phyloP scores from a whole-genome alignment of 2,113 vertebrate genomes.

The Malurus melanocephalus region DNA sequence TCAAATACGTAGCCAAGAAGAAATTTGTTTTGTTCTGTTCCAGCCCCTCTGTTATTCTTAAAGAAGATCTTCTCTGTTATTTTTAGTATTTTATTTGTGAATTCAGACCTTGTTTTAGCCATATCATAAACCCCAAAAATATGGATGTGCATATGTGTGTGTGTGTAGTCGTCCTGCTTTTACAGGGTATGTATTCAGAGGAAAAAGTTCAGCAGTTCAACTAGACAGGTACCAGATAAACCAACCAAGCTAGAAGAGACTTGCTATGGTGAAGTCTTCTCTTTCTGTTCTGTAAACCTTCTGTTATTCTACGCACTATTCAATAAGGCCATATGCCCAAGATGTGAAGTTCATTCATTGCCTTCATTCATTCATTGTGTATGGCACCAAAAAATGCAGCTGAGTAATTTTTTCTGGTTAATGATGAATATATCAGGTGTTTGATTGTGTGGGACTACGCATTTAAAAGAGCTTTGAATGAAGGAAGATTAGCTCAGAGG shows the following conservation, averaged over 20 bases:
- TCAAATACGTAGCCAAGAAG: not conserved
- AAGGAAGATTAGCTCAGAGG: conserved; percentile 30
- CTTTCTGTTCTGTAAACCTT: not conserved
- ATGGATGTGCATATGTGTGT: not conserved
- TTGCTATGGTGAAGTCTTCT: not conserved
- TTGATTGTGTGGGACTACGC: not conserved
- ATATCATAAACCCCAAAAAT: not conserved
- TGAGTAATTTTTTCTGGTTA: conserved; percentile 1
- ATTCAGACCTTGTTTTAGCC: not conserved
- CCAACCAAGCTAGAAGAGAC: not conserved
- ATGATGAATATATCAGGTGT: not conserved
- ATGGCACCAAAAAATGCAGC: not conserved
- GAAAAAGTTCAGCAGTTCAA: not conserved
- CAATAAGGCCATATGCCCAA: not conserved
- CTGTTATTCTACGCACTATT: not conserved
- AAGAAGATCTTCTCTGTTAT: not conserved
- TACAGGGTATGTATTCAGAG: not conserved
- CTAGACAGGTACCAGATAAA: not conserved
- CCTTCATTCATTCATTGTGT: not conserved
- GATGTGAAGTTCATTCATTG: not conserved
- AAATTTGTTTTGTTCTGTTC: not conserved
- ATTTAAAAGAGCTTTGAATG: conserved; percentile 41
- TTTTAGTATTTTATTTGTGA: not conserved
- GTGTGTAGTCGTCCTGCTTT: not conserved
- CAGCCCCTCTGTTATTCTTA: not conserved